These are phyloP conservation scores for Alcedo quadribrachys DNA, from an alignment of 2,797 vertebrate genomes.

Conservation along the genomic window DNA sequence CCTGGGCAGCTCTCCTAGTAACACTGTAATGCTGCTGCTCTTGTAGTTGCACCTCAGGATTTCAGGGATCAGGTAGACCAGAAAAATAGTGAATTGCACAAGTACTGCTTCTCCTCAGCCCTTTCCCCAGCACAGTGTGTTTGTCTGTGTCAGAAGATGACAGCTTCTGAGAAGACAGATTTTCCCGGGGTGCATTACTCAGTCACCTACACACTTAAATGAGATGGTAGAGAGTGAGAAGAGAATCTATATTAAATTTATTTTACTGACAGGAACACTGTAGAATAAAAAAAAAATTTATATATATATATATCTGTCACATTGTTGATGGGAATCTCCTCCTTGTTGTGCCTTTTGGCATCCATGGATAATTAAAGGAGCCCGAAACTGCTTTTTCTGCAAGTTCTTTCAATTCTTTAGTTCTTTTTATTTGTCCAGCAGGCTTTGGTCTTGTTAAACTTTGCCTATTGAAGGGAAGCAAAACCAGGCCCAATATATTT, in stretches of 20 bases:
- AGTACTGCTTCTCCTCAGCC: not conserved
- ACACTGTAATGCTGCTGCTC: not conserved
- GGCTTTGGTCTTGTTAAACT: constrained; percentile 57
- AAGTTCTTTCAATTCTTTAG: constrained; percentile 53
- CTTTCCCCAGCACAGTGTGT: not conserved
- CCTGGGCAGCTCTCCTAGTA: not conserved
- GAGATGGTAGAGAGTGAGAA: constrained; percentile 16
- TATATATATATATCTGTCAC: not conserved
- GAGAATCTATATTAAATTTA: constrained; percentile 30
- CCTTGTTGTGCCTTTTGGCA: constrained; percentile 67
- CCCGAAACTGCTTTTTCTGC: constrained; percentile 58
- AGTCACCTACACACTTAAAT: constrained; percentile 7
- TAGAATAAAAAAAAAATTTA: constrained; percentile 44
- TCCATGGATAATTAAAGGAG: constrained; percentile 47
- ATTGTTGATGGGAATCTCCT: constrained; percentile 23
- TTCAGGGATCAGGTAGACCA: not conserved
- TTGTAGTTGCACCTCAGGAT: not conserved
- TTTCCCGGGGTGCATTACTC: constrained; percentile 32
- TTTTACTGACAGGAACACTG: constrained; percentile 40
- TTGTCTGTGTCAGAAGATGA: not conserved
- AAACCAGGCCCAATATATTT: constrained; percentile 11
- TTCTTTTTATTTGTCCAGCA: constrained; percentile 65
- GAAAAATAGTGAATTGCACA: not conserved
- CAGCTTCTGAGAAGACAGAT: not conserved
- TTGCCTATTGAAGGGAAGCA: not conserved